A percentile compares a stretch with the other conserved stretches of the same genome.
phyloP scores from a whole-genome alignment of 2,888 invertebrate genomes.

The Drosophila glabriapex region DNA sequence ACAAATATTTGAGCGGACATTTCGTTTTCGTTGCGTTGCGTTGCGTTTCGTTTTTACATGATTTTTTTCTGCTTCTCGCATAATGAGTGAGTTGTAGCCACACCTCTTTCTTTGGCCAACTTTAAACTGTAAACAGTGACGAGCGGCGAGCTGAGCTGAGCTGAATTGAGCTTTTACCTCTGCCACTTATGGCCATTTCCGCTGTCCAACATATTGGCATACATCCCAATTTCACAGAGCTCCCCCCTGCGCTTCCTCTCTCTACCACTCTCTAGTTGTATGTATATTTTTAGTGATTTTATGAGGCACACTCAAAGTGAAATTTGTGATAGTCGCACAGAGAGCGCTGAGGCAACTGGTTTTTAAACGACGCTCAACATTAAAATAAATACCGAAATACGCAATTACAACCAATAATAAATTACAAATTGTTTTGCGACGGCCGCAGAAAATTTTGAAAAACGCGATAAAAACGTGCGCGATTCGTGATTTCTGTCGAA shows the following conservation, averaged over 20 bases:
- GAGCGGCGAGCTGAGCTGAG: constrained; percentile 9
- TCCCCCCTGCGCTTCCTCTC: neutral
- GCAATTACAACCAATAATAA: constrained; percentile 42
- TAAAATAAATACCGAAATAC: constrained; percentile 5
- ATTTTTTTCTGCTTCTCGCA: constrained; percentile 22
- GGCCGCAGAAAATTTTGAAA: constrained; percentile 45
- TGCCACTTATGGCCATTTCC: constrained; percentile 69
- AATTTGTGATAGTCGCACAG: constrained; percentile 48
- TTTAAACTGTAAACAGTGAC: constrained; percentile 25
- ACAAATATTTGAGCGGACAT: constrained; percentile 61
- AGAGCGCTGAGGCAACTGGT: constrained; percentile 40
- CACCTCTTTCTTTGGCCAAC: constrained; percentile 51
- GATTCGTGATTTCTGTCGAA: constrained; percentile 50
- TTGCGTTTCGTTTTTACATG: constrained; percentile 24
- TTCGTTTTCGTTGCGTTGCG: constrained; percentile 64
- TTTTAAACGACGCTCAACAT: constrained; percentile 29
- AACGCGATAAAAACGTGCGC: constrained; percentile 70
- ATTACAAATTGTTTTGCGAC: constrained; percentile 33
- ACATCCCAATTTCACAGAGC: constrained; percentile 66
- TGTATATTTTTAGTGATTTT: constrained; percentile 47
- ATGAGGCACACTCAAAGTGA: constrained; percentile 70
- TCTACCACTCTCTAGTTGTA: neutral
- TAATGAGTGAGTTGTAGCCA: constrained; percentile 63
- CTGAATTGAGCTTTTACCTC: constrained; percentile 55
- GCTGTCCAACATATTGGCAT: constrained; percentile 73